Conservation (phyloP, 2,113 vertebrate species). For the Anser cygnoides region DNA sequence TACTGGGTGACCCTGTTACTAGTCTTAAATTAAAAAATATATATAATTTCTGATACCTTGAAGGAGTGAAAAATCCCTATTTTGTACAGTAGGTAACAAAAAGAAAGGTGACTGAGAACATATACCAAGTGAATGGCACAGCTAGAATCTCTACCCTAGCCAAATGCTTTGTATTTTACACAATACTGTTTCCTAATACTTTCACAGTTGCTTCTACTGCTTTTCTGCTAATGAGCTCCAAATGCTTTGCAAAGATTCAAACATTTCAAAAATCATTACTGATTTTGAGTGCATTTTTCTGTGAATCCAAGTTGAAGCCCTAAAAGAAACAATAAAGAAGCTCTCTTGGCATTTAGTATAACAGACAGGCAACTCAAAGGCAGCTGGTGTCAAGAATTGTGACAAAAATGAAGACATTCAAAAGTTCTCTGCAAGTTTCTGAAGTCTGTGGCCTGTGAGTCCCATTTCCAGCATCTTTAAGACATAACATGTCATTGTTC, state of each 20-base stretch:
- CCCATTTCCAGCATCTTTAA: constrained; percentile 1
- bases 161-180: background rate
- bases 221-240: constrained; percentile 27
- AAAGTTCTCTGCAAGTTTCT: background rate
- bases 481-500: background rate
- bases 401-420: background rate
- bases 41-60: background rate
- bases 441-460: background rate
- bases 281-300: background rate
- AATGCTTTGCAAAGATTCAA: background rate
- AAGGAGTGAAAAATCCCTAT: background rate
- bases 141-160: background rate
- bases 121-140: background rate
- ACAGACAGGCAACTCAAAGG: background rate
- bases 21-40: background rate
- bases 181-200: background rate
- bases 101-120: background rate
- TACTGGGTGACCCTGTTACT: background rate
- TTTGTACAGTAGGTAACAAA: background rate
- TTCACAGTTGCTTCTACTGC: background rate
- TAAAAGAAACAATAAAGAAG: background rate
- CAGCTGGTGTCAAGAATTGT: background rate
- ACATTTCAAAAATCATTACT: background rate
- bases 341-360: background rate
- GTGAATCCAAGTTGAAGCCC: background rate